A percentile compares a stretch with the other conserved stretches of the same genome.
Conservation (phyloP, 2,888 invertebrate species). For the Tetheella fluctuosa region DNA sequence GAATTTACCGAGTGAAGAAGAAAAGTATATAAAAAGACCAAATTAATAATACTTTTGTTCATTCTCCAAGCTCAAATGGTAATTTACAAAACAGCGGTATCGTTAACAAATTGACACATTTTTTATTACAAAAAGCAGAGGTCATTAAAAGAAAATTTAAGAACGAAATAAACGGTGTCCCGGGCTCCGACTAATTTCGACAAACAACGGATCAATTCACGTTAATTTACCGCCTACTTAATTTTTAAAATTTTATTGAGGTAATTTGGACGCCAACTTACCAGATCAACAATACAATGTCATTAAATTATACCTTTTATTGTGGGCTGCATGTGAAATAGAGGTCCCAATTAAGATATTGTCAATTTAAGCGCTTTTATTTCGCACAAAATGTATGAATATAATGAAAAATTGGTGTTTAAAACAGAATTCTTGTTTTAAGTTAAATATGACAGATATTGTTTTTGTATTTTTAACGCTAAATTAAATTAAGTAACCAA, state of each 20-base stretch:
- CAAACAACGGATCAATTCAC: constrained; percentile 61
- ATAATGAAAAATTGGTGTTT: background rate
- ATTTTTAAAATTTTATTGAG: constrained; percentile 62
- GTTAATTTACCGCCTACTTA: constrained; percentile 65
- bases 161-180: constrained; percentile 51
- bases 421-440: background rate
- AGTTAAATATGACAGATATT: background rate
- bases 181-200: constrained; percentile 43
- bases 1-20: no score
- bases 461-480: no score
- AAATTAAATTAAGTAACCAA: no score
- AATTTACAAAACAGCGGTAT: constrained; percentile 41
- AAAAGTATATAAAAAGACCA: no score
- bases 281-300: constrained; percentile 42
- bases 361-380: constrained; percentile 31
- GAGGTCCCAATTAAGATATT: constrained; percentile 50
- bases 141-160: constrained; percentile 63
- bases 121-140: constrained; percentile 51
- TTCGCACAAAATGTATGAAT: background rate
- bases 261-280: constrained; percentile 55
- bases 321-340: constrained; percentile 22
- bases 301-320: constrained; percentile 37
- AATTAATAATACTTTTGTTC: constrained; percentile 26
- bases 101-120: constrained; percentile 66
- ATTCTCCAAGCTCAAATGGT: constrained; percentile 35